Percentiles rank a stretch among this genome's conserved stretches.
These are phyloP conservation scores for Drosophila rhopaloa DNA, from an alignment of 1,140 invertebrate species.

Conservation along the genomic window DNA sequence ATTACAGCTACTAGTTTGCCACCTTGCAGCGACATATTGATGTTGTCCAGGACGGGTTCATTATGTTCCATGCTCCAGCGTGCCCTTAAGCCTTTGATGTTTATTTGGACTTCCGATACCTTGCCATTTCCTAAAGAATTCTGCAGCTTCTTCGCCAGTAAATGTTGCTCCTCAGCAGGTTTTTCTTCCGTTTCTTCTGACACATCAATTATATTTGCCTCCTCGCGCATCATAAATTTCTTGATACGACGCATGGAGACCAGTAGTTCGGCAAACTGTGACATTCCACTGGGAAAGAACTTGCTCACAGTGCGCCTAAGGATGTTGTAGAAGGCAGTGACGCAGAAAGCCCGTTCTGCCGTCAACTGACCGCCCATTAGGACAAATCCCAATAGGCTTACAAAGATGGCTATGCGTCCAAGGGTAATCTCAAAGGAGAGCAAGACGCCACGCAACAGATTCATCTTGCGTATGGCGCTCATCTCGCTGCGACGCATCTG, in stretches of 20 bases:
- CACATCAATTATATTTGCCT: constrained; percentile 80
- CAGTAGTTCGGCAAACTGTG: constrained; percentile 88
- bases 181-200: constrained; percentile 30
- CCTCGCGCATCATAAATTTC: constrained; percentile 88
- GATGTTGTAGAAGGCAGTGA: constrained; percentile 90
- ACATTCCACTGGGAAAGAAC: constrained; percentile 87
- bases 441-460: constrained; percentile 89
- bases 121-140: constrained; percentile 38
- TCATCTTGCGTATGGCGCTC: constrained; percentile 87
- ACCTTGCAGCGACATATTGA: constrained; percentile 52
- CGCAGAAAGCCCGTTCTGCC: constrained; percentile 90
- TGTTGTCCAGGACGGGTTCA: constrained; percentile 57
- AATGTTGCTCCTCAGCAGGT: constrained; percentile 16
- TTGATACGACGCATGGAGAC: constrained; percentile 89
- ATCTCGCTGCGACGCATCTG: constrained; percentile 86
- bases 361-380: constrained; percentile 86
- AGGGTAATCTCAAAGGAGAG: constrained; percentile 90
- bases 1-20: constrained; percentile 87
- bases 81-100: constrained; percentile 58
- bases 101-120: constrained; percentile 20
- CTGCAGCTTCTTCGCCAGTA: constrained; percentile 11
- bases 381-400: constrained; percentile 91
- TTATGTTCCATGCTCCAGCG: constrained; percentile 55
- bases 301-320: constrained; percentile 90
- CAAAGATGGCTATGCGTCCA: constrained; percentile 91